Evolutionary conservation across 2,797 vertebrate genomes (phyloP), one percentile per base, ranked within the genome.

Genomic region (Rhinophrynus dorsalis): DNA sequence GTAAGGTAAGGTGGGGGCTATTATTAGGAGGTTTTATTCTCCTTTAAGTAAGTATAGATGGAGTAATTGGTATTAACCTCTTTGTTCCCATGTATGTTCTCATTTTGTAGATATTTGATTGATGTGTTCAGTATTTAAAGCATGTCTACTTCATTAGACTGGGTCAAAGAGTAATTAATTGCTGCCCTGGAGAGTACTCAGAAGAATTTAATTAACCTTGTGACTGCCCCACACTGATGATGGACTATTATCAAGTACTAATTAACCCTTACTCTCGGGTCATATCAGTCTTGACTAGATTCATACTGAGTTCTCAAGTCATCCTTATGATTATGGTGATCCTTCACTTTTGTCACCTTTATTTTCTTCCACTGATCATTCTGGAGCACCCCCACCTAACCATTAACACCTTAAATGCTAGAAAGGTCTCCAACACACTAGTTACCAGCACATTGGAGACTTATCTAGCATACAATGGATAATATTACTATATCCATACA

Each of bases 171-270:
- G 62, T 73, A 73, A 73, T 73, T 73, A 73, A 60, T 66, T 37
- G 42, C 54, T 60, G 62, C 70, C 35, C 62, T 30, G 15, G 62
- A 73, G 55, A 73, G 33, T 23, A 73, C 67, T 73, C 29, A 44
- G 62, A 54, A 24, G 70, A 45, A 73, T 73, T 62, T 73, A 73
- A 73, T 73, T 73, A 73, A 73, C 70, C 70, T 73, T 40, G 26
- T 54, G 70, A 59, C 62, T 73, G 55, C 32, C 47, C 55, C 70
- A 59, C 55, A 42, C 8, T 59, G 44, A 21, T 73, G 70, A 73
- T 54, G 47, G 62, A 73, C 69, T 62, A 60, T 60, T 55, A 55
- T 59, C 47, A 21, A 44, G 59, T 45, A 47, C 66, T 73, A 66
- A 73, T 73, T 73, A 73, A 73, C 70, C 62, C 37, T 15, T 45